Evolutionary conservation across 2,888 invertebrate genomes (phyloP), one percentile per base, ranked within the genome.

Genomic region (Idaea dimidiata): DNA sequence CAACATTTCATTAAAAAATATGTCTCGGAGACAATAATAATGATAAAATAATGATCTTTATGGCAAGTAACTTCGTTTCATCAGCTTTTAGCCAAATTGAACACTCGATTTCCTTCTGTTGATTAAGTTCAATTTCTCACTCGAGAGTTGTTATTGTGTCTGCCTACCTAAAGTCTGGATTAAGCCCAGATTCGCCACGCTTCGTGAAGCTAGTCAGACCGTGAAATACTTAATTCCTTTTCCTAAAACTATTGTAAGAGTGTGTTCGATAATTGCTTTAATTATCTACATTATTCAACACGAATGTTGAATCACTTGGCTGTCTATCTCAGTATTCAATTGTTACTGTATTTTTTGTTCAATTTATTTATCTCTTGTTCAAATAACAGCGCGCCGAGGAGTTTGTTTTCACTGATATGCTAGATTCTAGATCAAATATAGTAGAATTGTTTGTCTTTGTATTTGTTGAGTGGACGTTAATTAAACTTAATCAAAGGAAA

Each of bases 211-310:
- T 66, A 66, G 66, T 57, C 69, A 57, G 62, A 77, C 72, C 76
- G 74, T 80, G 72, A 77, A 76, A 70, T 72, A 68, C 69, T 69
- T 68, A 66, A 67, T 72, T 72, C 71, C 65, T 69, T 69, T 76
- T 74, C 67, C 17, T 32, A 58, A 58, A 43, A 58, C 16, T 43
- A 43, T 43, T 43, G 43, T 43, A 5, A 43, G 43, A 43, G 43
- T 43, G 6, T 43, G 43, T 43, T 43, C 43, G 43, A 43, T 43
- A 43, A 43, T 43, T 43, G 43, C 43, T 43, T 43, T 43, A 43
- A 43, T 43, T 43, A 43, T 14, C 14, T 43, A 43, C 43, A 43
- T 43, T 24, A 24, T 24, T 24, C 24, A 24, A 24, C 24, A 24
- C 24, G 43, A 43, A 43, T 43, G 43, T 43, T 43, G 43, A 43